Base-by-base conservation (phyloP, 1,140 invertebrate genomes). In the Zaprionus lachaisei region DNA sequence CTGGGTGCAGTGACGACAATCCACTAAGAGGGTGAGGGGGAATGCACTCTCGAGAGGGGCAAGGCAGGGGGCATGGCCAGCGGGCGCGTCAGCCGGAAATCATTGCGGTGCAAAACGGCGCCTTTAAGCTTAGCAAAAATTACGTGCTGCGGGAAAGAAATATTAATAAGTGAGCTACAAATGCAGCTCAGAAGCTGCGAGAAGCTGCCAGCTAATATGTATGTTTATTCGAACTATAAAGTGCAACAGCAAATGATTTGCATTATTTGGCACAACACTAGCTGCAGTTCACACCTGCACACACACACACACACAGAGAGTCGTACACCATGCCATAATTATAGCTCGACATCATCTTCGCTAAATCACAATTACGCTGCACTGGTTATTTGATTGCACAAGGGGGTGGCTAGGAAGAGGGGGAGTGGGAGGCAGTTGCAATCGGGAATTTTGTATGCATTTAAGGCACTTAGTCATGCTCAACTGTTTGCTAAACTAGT, bases 401-500 rank as follows among this genome's bases (percentile, higher is more conserved):
- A 51, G 12, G 17, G 17, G 31, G 31, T 4, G 31, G 9, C 9
- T 2, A 11, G 31, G 2, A 12, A 17, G 14, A 31, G 20, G 0
- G 55, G 9, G 26, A 44, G 31, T 14, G 24, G 31, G 7, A 20
- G 28, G 38, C 28, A 31, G 7, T 5, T 12, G n/a, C 2, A 47
- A 9, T 17, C n/a, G 66, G 71, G 84, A 87, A 84, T 81, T 87
- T 87, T 87, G 85, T 89, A 89, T 87, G 85, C 84, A 89, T 89
- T 87, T 89, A 87, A 84, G 84, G 85, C 81, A 90, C 85, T 89
- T 89, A 89, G 84, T 89, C 85, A 89, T 89, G 85, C 79, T 56
- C 81, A 90, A 89, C 81, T 84, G 81, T 90, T 90, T 90, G 81
- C 81, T 89, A 89, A 89, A 89, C 85, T 89, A 89, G 84, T 89